phyloP scores from a whole-genome alignment of 2,113 vertebrate species.

The Trichechus manatus region DNA sequence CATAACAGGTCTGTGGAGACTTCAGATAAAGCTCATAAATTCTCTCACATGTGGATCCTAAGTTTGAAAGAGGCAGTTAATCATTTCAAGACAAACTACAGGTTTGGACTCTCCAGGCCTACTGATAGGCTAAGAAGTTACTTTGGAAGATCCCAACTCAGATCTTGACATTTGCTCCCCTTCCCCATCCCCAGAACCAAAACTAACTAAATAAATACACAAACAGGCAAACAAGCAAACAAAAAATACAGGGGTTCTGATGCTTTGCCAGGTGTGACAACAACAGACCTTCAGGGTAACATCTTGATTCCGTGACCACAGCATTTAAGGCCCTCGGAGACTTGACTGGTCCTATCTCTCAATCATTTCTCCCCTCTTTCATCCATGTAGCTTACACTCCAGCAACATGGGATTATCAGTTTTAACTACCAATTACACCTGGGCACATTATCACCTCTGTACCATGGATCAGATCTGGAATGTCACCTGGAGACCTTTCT shows the following conservation, averaged over 20 bases:
- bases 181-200: neutral
- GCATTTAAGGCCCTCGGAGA: neutral
- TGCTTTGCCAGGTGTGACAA: neutral
- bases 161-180: neutral
- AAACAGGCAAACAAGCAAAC: neutral
- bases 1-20: neutral
- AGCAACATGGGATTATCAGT: neutral
- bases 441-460: neutral
- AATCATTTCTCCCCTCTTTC: neutral
- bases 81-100: neutral
- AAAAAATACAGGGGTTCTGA: neutral
- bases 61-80: slow-evolving; percentile 12
- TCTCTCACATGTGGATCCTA: neutral
- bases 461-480: neutral
- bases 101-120: neutral
- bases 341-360: neutral
- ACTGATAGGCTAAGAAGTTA: neutral
- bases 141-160: neutral
- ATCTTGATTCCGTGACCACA: neutral
- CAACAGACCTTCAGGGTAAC: neutral
- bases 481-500: neutral
- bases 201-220: neutral
- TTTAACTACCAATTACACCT: neutral
- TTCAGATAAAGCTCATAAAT: neutral
- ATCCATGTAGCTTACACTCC: neutral